Evolutionary conservation across 1,140 invertebrate species (phyloP), one percentile per base, ranked within the genome.

Genomic region (Drosophila triauraria): DNA sequence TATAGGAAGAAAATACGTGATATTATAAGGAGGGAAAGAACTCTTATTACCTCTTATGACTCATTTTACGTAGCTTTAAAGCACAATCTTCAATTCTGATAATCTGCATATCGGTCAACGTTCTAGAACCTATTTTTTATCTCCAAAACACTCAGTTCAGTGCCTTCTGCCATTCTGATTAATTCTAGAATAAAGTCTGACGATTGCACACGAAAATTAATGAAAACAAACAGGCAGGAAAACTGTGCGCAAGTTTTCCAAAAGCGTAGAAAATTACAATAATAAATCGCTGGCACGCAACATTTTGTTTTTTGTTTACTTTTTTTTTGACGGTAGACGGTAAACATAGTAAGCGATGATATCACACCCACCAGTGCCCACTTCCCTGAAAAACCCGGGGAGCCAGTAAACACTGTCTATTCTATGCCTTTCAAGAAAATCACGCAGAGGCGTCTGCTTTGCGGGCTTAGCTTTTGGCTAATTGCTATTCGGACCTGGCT

Each of bases 341-440:
- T 80, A 72, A 78, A 74, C 63, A 85, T 53, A 67, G 58, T 59
- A 50, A 72, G 48, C 64, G 83, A 80, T 87, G 83, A 88, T 87
- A 87, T 87, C 83, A 86, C 70, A 46, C 50, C 44, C 60, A 32
- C 67, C 42, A 47, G 23, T 43, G 20, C 47, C 61, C 44, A 48
- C 42, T 32, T 56, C 8, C 51, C 25, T 25, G 42, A 59, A 20
- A 23, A 35, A 35, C 32, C 9, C 3, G 40, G 58, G n/a, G 10
- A 48, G 48, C 42, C 61, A 56, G 75, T 77, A 77, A 68, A 76
- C 74, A 57, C 40, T 75, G 74, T 76, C 60, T 65, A 27, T 43
- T 69, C 43, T 30, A 20, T 70, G 60, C 44, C 44, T 56, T 62
- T 40, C 27, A 40, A 44, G 54, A 56, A 57, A 86, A 86, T 85